phyloP scores from a whole-genome alignment of 64 coral and sea anemone species.

The Exaiptasia diaphana region DNA sequence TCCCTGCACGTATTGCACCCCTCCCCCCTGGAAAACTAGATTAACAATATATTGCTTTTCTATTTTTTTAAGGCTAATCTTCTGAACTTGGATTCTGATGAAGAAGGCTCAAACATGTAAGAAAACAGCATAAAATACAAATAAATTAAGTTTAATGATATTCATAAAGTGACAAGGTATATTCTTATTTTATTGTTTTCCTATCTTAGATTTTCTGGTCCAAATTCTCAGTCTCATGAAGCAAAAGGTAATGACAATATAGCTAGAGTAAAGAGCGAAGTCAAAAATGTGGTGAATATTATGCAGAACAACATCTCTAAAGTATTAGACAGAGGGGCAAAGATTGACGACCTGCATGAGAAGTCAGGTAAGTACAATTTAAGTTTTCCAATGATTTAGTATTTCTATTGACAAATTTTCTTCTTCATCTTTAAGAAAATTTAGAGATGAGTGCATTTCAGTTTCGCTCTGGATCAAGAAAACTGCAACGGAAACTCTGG shows the following conservation, averaged over 20 bases:
- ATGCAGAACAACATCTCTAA: constrained; percentile 98
- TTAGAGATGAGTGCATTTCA: constrained; percentile 90
- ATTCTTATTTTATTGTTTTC: neutral
- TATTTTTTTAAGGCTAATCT: neutral
- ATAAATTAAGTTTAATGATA: neutral
- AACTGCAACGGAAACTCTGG: constrained; percentile 93
- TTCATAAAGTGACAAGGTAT: neutral
- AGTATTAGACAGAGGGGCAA: constrained; percentile 91
- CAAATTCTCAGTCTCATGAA: constrained; percentile 50
- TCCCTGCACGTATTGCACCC: too few relatives aligned
- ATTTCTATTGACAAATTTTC: neutral
- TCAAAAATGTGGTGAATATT: constrained; percentile 76
- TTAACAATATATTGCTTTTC: too few relatives aligned
- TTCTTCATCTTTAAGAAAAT: constrained; percentile 54
- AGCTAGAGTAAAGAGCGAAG: constrained; percentile 78
- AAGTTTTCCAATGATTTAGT: too few relatives aligned
- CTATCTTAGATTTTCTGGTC: constrained; percentile 71
- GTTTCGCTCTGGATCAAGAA: constrained; percentile 86
- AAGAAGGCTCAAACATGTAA: constrained; percentile 86
- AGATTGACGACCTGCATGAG: constrained; percentile 92
- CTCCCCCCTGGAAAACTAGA: too few relatives aligned
- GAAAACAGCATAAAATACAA: neutral
- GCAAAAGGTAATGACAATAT: constrained; percentile 66
- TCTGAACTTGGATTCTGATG: constrained; percentile 70
- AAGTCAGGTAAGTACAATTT: constrained; percentile 92